Evolutionary conservation across 2,113 vertebrate genomes (phyloP), one percentile per base, ranked within the genome.

Genomic region (Labeo rohita): DNA sequence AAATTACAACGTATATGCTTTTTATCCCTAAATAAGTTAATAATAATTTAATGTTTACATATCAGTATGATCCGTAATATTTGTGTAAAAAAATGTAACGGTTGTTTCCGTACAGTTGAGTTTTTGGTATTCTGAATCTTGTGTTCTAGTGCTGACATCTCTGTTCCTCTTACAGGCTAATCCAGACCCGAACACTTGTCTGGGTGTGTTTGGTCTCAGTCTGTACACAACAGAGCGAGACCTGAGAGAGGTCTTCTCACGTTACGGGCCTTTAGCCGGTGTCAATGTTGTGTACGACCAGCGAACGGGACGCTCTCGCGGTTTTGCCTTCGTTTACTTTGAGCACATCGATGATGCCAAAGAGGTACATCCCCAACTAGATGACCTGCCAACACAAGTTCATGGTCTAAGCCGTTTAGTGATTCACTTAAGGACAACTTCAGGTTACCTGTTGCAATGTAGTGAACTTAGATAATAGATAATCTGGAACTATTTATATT

Each of bases 271-370:
- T 56, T 91, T 99, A 91, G 94, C 95, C 45, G 97, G 96, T 66
- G 97, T 98, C 91, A 98, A 97, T 70, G 97, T 98, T 39, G 98
- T 98, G 87, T 97, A 98, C 73, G 97, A 98, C 93, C 98, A 99
- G 76, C 95, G 97, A 84, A 98, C 97, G 7, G 96, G 97, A 6
- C 93, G 98, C 76, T 99, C 97, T 80, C 94, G 97, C 75, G 97
- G 97, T 92, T 99, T 98, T 91, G 96, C 96, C 73, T 99, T 99
- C 0, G 96, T 99, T 91, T 98, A 98, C 92, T 98, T 97, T 88
- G 96, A 98, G 90, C 96, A 96, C 91, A 94, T 98, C 79, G 96
- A 97, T 61, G 97, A 99, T 91, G 97, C 97, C 78, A 99, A 98
- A 91, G 97, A 97, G 97, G 98, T 98, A 95, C 87, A 75, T 85